Evolutionary conservation across 2,113 vertebrate genomes (phyloP).

Genomic region (Chaetodon trifascialis): DNA sequence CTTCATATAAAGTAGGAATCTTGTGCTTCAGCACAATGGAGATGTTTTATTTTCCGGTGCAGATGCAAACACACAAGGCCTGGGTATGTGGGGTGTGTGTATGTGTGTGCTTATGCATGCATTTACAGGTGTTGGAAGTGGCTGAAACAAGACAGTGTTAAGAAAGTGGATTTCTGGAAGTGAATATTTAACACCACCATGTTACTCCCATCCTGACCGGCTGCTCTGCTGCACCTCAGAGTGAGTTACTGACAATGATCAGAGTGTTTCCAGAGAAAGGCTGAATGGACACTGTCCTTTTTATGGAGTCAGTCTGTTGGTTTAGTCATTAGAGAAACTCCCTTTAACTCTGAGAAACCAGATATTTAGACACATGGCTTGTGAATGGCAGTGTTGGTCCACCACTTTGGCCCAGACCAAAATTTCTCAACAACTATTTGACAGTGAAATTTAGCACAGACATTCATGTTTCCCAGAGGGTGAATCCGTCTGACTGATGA

Average conservation of each 20-base stretch:
- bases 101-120: conserved; percentile 7
- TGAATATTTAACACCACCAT: conserved; percentile 36
- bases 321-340: neutral
- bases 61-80: conserved; percentile 25
- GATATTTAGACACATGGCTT: no score
- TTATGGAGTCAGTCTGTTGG: conserved; percentile 13
- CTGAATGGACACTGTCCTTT: conserved; percentile 3
- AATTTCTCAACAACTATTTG: neutral
- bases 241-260: conserved; percentile 31
- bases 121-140: conserved; percentile 54
- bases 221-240: neutral
- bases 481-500: neutral
- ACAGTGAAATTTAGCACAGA: neutral
- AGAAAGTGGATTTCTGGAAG: conserved; percentile 46
- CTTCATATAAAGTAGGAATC: conserved; percentile 62
- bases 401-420: no score
- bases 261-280: conserved; percentile 16
- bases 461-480: neutral
- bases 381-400: no score
- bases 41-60: conserved; percentile 67
- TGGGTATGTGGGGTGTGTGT: neutral
- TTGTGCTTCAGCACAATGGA: conserved; percentile 65
- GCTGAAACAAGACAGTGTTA: conserved; percentile 25
- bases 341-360: neutral
- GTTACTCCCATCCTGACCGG: conserved; percentile 27